Base-by-base conservation (phyloP, 1,140 invertebrate species). In the Sycobia sp. region DNA sequence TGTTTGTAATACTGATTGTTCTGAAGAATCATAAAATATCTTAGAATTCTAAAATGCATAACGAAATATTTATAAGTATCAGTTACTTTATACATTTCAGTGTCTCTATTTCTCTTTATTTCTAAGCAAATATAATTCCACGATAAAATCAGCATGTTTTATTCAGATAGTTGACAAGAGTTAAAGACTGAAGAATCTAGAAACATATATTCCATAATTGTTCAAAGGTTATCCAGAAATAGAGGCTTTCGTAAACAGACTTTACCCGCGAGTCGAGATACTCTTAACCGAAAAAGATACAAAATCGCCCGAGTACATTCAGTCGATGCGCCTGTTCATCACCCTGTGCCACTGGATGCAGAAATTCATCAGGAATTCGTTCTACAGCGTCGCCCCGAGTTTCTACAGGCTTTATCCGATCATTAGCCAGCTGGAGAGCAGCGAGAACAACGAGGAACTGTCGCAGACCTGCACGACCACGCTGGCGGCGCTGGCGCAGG, bases 391-490 rank as follows among this genome's bases (percentile, higher is more conserved):
- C 29, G 76, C 75, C 61, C 22, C 41, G 4, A 59, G 84, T 62
- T 86, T 89, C 62, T 90, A 90, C 69, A 69, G 82, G 60, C 75
- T 91, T 46, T 83, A 90, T 54, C 84, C 86, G 1, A 73, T 89
- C 58, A 84, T 91, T 14, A 92, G 90, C 78, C 84, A 89, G 23
- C 77, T 93, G 50, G 89, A 93, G 70, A 90, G 87, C 68, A 88
- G 88, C 67, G 91, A 93, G 71, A 84, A 23, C 84, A 92, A 96
- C 74, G 90, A 91, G 34, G 93, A 96, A 74, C 76, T 96, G 4
- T 84, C 85, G 14, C 83, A 83, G 14, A 84, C 87, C 14, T 91
- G 91, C 67, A 81, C 82, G 5, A 74, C 81, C 25, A 84, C 91
- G 23, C 76, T 96, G 14, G 86, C 88, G 0, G 77, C 84, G 2